Evolutionary conservation across 2,797 vertebrate genomes (phyloP).

Genomic region (Anguilla megastoma): DNA sequence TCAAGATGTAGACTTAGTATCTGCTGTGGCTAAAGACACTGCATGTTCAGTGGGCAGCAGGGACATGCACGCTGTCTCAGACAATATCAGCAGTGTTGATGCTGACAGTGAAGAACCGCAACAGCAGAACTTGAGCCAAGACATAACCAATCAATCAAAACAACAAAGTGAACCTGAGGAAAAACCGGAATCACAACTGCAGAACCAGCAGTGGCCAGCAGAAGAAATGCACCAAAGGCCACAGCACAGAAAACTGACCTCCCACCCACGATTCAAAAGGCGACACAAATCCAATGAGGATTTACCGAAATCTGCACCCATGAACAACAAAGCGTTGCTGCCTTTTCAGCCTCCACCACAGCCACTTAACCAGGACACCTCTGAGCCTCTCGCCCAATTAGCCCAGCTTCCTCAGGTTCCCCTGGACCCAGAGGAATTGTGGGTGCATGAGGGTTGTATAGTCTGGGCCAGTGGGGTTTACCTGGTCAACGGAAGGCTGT

Average conservation of each 20-base stretch:
- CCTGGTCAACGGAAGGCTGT: slow-evolving; percentile 94
- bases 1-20: slow-evolving; percentile 55
- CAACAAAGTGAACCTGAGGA: slow-evolving; percentile 52
- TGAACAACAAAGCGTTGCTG: slow-evolving; percentile 78
- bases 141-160: slow-evolving; percentile 61
- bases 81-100: slow-evolving; percentile 46
- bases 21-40: slow-evolving; percentile 49
- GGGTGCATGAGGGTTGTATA: slow-evolving; percentile 97
- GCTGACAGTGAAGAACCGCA: slow-evolving; percentile 53
- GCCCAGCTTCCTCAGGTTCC: slow-evolving; percentile 95
- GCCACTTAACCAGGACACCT: slow-evolving; percentile 79
- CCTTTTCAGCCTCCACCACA: slow-evolving; percentile 89
- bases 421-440: slow-evolving; percentile 98
- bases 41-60: slow-evolving; percentile 54
- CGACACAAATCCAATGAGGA: slow-evolving; percentile 94
- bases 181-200: slow-evolving; percentile 46
- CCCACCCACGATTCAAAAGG: slow-evolving; percentile 94
- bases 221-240: slow-evolving; percentile 71
- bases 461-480: slow-evolving; percentile 98
- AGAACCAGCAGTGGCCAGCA: slow-evolving; percentile 44
- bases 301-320: slow-evolving; percentile 82
- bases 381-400: slow-evolving; percentile 77
- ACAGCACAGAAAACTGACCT: slow-evolving; percentile 81
- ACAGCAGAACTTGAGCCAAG: slow-evolving; percentile 64
- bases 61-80: slow-evolving; percentile 58